These are phyloP conservation scores for Rhinopomastus cyanomelas DNA, from an alignment of 2,113 vertebrate genomes.

Conservation along the genomic window DNA sequence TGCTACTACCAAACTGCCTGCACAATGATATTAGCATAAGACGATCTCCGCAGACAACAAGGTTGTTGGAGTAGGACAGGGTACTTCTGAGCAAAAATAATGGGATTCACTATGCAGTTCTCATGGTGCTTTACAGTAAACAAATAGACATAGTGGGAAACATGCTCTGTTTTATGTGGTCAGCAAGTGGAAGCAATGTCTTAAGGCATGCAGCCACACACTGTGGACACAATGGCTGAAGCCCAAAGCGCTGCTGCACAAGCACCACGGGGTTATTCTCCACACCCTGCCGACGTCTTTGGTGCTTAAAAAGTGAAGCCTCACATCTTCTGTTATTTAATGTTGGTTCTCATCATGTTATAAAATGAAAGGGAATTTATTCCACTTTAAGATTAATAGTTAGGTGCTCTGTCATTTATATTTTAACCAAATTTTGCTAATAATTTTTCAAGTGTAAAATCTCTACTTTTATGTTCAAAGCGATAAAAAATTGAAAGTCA, in stretches of 20 bases:
- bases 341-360: neutral
- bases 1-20: neutral
- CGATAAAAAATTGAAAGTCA: neutral
- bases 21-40: neutral
- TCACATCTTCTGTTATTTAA: neutral
- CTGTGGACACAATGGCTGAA: neutral
- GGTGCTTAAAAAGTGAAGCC: neutral
- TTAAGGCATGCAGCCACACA: neutral
- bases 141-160: neutral
- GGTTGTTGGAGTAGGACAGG: neutral
- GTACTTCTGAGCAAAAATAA: neutral
- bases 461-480: neutral
- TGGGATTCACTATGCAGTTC: neutral
- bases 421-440: neutral
- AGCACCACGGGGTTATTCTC: neutral
- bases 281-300: neutral
- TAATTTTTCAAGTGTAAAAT: neutral
- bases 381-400: neutral
- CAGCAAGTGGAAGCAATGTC: neutral
- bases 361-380: neutral
- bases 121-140: neutral
- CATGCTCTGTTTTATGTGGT: neutral
- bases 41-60: neutral
- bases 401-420: neutral
- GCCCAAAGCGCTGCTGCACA: rapidly evolving